Base-by-base conservation (phyloP, 2,797 vertebrate genomes). In the Eurystomus glaucurus region DNA sequence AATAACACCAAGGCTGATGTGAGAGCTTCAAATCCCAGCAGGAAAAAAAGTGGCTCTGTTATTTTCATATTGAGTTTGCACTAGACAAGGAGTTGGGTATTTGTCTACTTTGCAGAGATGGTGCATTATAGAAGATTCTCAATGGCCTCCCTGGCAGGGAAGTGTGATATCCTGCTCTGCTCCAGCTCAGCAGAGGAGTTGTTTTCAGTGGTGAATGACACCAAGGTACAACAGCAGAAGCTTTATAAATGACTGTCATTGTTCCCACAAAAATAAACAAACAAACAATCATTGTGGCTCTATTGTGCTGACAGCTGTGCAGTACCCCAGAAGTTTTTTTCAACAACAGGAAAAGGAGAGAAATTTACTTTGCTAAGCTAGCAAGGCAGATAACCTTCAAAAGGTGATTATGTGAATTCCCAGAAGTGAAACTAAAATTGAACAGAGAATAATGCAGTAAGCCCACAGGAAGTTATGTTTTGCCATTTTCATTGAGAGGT, bases 351-450 rank as follows among this genome's bases (percentile, higher is more conserved):
- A 95, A 37, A 93, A 90, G 23, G 26, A 96, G 58, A 55, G n/a
- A 86, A 51, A 70, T 65, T 79, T 75, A 37, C 62, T 64, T 16
- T 8, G 52, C 83, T 93, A 88, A 94, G 83, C 77, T 50, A 92
- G 74, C 70, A 66, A 10, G 66, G 48, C 74, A 96, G 94, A 91
- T 95, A 89, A 93, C 85, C 50, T 81, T 76, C 58, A 22, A 22
- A 58, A 68, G 33, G 48, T 29, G 68, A 86, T 66, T n/a, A 46
- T 41, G 72, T 76, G 74, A 90, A 84, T 86, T 96, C 93, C 92
- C 94, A 94, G 85, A 96, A 93, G 29, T 92, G 43, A 97, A 95
- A 92, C 81, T 91, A 85, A 85, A 91, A 71, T 41, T 64, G 80
- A 88, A 71, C 3, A 1, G 17, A 64, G 23, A 86, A 62, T 48